Base-by-base conservation (phyloP, 1,140 invertebrate species). In the Anagrus nilaparvatae region DNA sequence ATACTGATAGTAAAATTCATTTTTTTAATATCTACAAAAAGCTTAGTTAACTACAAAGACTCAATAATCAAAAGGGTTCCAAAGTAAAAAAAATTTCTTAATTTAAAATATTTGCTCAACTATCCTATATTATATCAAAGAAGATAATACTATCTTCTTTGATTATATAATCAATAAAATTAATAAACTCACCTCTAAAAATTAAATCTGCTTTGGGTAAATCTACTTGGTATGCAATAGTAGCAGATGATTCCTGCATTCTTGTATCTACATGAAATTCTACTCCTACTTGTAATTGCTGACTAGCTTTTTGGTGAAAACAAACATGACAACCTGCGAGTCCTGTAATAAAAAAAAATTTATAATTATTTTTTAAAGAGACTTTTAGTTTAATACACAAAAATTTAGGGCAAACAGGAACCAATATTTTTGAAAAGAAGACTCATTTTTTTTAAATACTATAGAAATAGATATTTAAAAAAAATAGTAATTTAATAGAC, bases 171-270 rank as follows among this genome's bases (percentile, higher is more conserved):
- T 37, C 10, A 21, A 46, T 5, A 28, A 7, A 29, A 37, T 29
- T 33, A 14, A 16, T 25, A 50, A 32, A 28, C 13, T 23, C 65
- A 92, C 91, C 92, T 82, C 81, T 86, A 61, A 98, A 95, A 7
- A 84, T 78, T 48, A 96, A 73, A 66, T 96, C 92, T 32, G 91
- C 91, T 67, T 94, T 96, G 14, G 93, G 92, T 62, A 99, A 73
- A 68, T 97, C 95, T 39, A 96, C 77, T 70, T 98, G 93, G 68
- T 99, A 99, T 14, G 84, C 94, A 49, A 98, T 76, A 2, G 89
- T 87, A 23, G 87, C 89, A n/a, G 85, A 79, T 5, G 88, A 84
- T 65, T 98, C 94, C 61, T 87, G 82, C 57, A 89, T 80, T 58
- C 87, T 71, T 43, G 85, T 74, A 61, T 87, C 92, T 7, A 88